phyloP scores from a whole-genome alignment of 2,888 invertebrate species.

The Malthinus seriepunctatus region DNA sequence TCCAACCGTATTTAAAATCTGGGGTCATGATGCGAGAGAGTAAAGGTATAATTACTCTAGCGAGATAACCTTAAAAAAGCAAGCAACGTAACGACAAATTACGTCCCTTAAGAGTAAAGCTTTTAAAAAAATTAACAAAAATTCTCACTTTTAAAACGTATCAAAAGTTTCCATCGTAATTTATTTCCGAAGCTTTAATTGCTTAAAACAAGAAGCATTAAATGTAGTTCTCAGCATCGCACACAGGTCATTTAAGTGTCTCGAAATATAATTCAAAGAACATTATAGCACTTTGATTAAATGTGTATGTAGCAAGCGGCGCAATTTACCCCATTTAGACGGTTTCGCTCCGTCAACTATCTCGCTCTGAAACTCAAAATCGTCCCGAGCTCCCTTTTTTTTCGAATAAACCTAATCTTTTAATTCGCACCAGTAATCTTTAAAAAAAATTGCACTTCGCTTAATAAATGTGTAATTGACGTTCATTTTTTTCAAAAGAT shows the following conservation, averaged over 20 bases:
- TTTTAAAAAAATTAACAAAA: too few species aligned
- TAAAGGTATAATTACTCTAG: too few species aligned
- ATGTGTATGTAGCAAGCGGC: slow-evolving; percentile 10
- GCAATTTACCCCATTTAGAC: slow-evolving; percentile 9
- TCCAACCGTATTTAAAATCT: too few species aligned
- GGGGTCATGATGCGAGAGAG: too few species aligned
- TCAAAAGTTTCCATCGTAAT: too few species aligned
- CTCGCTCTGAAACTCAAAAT: not conserved
- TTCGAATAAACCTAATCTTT: slow-evolving; percentile 4
- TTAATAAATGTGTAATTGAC: not conserved
- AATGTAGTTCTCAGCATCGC: slow-evolving; percentile 10
- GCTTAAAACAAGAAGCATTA: slow-evolving; percentile 15
- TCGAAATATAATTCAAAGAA: slow-evolving; percentile 12
- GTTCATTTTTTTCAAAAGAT: not conserved
- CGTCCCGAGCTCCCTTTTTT: not conserved
- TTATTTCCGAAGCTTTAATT: slow-evolving; percentile 3
- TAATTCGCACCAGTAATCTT: not conserved
- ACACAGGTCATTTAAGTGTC: slow-evolving; percentile 15
- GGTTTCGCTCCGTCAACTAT: slow-evolving; percentile 16
- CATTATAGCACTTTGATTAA: slow-evolving; percentile 20
- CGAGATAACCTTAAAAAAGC: too few species aligned
- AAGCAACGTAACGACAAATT: too few species aligned
- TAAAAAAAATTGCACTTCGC: not conserved
- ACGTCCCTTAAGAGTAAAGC: too few species aligned
- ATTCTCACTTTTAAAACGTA: too few species aligned